Conservation (phyloP, 2,888 invertebrate species). For the Ornithoptera priamus region DNA sequence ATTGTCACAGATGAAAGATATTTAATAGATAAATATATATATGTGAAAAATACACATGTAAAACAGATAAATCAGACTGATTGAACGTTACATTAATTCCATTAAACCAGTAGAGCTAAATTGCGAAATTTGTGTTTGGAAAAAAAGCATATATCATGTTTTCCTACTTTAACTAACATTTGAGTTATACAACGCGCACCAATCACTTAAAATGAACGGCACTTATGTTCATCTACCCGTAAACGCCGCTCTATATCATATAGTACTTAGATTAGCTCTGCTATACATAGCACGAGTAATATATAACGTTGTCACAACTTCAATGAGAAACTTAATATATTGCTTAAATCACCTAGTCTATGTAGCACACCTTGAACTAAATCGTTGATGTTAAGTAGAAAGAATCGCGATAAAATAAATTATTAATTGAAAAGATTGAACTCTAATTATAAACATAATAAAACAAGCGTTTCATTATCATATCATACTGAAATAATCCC, state of each 20-base stretch:
- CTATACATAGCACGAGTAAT: constrained; percentile 19
- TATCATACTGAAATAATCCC: too few relatives aligned
- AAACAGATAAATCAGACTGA: too few relatives aligned
- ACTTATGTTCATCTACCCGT: constrained; percentile 7
- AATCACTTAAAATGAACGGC: constrained; percentile 16
- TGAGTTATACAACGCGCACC: constrained; percentile 1
- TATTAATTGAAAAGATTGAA: background rate
- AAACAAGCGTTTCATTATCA: too few relatives aligned
- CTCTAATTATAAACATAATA: background rate
- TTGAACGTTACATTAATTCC: too few relatives aligned
- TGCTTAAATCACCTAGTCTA: constrained; percentile 20
- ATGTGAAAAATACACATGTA: too few relatives aligned
- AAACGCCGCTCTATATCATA: constrained; percentile 17
- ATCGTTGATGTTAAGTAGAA: constrained; percentile 8
- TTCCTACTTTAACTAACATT: background rate
- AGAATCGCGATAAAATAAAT: constrained; percentile 1
- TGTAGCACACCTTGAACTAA: constrained; percentile 31
- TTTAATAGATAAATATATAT: too few relatives aligned
- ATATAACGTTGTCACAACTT: constrained; percentile 24
- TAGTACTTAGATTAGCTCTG: constrained; percentile 5
- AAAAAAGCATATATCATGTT: background rate
- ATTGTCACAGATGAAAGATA: too few relatives aligned
- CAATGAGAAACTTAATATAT: constrained; percentile 28
- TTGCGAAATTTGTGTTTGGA: too few relatives aligned
- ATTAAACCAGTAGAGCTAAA: too few relatives aligned